These are phyloP conservation scores for Rhamnusium bicolor DNA, from an alignment of 2,888 invertebrate species.

Conservation along the genomic window DNA sequence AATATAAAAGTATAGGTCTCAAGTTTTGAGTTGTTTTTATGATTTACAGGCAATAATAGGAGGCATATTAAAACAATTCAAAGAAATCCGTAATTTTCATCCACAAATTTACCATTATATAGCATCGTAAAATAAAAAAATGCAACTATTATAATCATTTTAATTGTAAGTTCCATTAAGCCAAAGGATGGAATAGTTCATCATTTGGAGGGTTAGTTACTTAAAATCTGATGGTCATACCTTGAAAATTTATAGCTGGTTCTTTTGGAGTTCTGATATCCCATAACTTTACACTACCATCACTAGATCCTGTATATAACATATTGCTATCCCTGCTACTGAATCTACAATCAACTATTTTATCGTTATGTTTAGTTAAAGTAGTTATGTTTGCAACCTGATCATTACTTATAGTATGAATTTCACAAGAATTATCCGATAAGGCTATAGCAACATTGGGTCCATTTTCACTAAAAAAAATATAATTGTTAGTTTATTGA, in stretches of 20 bases:
- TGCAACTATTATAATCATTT: too few species aligned
- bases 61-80: too few species aligned
- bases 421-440: constrained; percentile 71
- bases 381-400: constrained; percentile 65
- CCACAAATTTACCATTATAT: too few species aligned
- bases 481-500: not conserved
- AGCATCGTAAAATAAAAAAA: too few species aligned
- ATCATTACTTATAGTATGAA: constrained; percentile 71
- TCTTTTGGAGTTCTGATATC: constrained; percentile 75
- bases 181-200: too few species aligned
- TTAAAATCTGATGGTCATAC: too few species aligned
- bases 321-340: constrained; percentile 74
- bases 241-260: constrained; percentile 47
- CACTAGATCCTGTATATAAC: constrained; percentile 75
- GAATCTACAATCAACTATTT: constrained; percentile 76
- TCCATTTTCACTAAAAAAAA: constrained; percentile 64
- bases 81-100: too few species aligned
- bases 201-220: too few species aligned
- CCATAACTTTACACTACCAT: constrained; percentile 77
- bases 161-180: too few species aligned
- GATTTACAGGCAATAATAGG: too few species aligned
- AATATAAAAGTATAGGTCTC: too few species aligned
- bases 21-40: too few species aligned
- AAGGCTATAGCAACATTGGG: constrained; percentile 72
- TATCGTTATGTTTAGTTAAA: constrained; percentile 71